phyloP scores from a whole-genome alignment of 2,888 invertebrate genomes.

The Cerceris rybyensis region DNA sequence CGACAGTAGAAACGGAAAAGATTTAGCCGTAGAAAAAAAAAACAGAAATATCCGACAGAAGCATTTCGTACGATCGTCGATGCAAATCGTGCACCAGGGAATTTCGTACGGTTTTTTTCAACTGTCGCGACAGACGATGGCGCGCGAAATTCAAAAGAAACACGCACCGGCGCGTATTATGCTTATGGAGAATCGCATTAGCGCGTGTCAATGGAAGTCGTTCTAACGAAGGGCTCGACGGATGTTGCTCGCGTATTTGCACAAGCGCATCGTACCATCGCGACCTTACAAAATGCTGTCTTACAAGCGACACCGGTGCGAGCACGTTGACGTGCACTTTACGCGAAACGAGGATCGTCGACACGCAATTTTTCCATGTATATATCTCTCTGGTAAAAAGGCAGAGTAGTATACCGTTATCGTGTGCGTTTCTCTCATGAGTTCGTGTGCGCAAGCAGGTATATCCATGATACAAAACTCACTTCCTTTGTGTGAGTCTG shows the following conservation, averaged over 20 bases:
- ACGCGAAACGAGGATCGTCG: conserved; percentile 14
- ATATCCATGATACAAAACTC: conserved; percentile 46
- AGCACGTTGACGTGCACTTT: neutral
- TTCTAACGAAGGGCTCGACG: conserved; percentile 31
- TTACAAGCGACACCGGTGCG: conserved; percentile 26
- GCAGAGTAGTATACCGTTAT: conserved; percentile 1
- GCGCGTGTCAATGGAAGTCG: conserved; percentile 27
- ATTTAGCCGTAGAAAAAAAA: conserved; percentile 39
- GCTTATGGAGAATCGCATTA: conserved; percentile 5
- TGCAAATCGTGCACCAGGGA: conserved; percentile 26
- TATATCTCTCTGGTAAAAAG: conserved; percentile 14
- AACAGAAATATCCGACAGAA: conserved; percentile 19
- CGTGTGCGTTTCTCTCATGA: neutral
- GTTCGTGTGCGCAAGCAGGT: neutral
- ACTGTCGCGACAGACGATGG: neutral
- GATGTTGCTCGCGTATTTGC: neutral
- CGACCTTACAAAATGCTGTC: conserved; percentile 22
- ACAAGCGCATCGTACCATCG: neutral
- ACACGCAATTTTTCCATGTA: neutral
- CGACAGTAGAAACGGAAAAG: conserved; percentile 54
- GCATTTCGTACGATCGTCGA: conserved; percentile 22
- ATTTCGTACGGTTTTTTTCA: conserved; percentile 1
- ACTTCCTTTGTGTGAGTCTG: conserved; percentile 26
- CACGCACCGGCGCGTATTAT: neutral
- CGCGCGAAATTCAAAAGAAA: conserved; percentile 3